Evolutionary conservation across 2,888 invertebrate genomes (phyloP).

Genomic region (Morpho helenor): DNA sequence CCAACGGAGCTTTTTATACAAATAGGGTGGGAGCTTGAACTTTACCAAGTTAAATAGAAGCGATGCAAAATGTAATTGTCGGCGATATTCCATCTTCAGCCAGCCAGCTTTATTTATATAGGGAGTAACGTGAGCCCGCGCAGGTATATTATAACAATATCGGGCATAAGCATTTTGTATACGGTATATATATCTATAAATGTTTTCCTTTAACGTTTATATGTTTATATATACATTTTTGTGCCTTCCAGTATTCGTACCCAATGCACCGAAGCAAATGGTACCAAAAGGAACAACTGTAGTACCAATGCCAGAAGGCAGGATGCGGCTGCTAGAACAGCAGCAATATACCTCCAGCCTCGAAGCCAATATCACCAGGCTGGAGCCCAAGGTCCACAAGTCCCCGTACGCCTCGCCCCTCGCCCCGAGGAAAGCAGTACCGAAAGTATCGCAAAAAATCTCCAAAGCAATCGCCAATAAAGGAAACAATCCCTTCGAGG

Average conservation of each 20-base stretch:
- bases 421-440: slow-evolving; percentile 29
- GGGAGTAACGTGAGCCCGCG: no score
- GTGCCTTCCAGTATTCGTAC: slow-evolving; percentile 52
- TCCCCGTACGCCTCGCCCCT: slow-evolving; percentile 40
- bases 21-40: no score
- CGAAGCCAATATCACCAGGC: slow-evolving; percentile 76
- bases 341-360: slow-evolving; percentile 80
- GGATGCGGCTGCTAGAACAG: slow-evolving; percentile 76
- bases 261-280: slow-evolving; percentile 49
- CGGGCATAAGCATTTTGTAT: no score
- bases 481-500: slow-evolving; percentile 60
- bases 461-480: slow-evolving; percentile 43
- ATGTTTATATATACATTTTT: no score
- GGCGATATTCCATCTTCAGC: no score
- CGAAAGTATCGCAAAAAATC: slow-evolving; percentile 39
- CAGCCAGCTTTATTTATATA: no score
- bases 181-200: no score
- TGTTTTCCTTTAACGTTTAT: no score
- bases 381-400: slow-evolving; percentile 45
- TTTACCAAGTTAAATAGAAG: no score
- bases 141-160: no score
- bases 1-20: no score
- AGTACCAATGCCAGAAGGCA: slow-evolving; percentile 77
- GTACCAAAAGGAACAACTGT: slow-evolving; percentile 58
- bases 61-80: no score